Evolutionary conservation across 1,140 invertebrate genomes (phyloP).

Genomic region (Trialeurodes vaporariorum): DNA sequence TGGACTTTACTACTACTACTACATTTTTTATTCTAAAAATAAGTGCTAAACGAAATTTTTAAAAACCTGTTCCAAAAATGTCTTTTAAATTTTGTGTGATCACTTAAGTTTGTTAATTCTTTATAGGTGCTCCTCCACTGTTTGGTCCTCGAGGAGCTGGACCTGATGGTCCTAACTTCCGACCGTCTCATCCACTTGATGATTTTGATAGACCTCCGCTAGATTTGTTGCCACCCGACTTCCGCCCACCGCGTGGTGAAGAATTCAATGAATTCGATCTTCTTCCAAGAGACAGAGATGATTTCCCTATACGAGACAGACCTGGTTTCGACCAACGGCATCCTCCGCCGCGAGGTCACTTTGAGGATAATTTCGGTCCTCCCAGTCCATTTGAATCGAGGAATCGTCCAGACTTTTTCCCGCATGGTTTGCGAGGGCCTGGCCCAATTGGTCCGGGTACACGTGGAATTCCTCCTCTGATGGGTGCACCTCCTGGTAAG

Average conservation of each 20-base stretch:
- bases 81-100: not conserved
- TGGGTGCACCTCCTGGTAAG: not conserved
- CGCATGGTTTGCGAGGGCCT: not conserved
- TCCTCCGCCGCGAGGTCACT: not conserved
- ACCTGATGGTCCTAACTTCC: not conserved
- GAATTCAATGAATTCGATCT: not conserved
- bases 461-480: not conserved
- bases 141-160: not conserved
- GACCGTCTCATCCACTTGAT: not conserved
- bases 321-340: not conserved
- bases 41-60: too few relatives aligned
- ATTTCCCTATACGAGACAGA: not conserved
- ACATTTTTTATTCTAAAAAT: too few relatives aligned
- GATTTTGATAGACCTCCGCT: not conserved
- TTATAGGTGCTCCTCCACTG: not conserved
- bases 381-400: not conserved
- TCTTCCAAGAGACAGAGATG: not conserved
- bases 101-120: not conserved
- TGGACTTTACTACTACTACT: too few relatives aligned
- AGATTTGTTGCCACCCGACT: not conserved
- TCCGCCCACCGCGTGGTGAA: not conserved
- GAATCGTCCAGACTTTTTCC: not conserved
- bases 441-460: not conserved
- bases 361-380: not conserved
- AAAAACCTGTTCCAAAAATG: too few relatives aligned